Evolutionary conservation across 2,113 vertebrate genomes (phyloP).

Genomic region (Periophthalmus modestus): DNA sequence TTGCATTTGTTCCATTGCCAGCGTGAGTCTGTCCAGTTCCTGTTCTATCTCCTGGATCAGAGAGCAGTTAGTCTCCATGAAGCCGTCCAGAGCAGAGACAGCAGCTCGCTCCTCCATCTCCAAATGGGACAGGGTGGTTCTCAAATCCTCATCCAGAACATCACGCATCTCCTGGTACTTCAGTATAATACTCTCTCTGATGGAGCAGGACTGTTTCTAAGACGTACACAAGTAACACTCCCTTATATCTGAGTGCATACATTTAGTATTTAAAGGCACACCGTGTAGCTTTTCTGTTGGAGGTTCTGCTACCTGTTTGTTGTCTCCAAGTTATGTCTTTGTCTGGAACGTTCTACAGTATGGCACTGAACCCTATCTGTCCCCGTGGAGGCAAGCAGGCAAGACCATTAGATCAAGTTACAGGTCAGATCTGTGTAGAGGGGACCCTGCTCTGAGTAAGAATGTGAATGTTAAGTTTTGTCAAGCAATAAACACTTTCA

Average conservation of each 20-base stretch:
- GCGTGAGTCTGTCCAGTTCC: slow-evolving; percentile 63
- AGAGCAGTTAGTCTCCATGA: slow-evolving; percentile 72
- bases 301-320: no score
- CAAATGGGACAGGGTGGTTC: slow-evolving; percentile 71
- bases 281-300: no score
- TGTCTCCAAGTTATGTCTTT: no score
- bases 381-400: no score
- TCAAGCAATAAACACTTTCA: no score
- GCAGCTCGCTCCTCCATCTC: slow-evolving; percentile 76
- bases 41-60: slow-evolving; percentile 74
- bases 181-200: slow-evolving; percentile 66
- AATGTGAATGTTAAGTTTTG: no score
- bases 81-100: slow-evolving; percentile 61
- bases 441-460: no score
- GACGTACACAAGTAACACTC: slow-evolving; percentile 19
- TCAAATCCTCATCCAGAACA: slow-evolving; percentile 73
- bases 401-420: no score
- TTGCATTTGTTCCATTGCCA: slow-evolving; percentile 46
- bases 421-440: no score
- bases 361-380: no score
- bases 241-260: background rate
- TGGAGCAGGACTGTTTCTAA: slow-evolving; percentile 69
- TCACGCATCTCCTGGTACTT: slow-evolving; percentile 76
- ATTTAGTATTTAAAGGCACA: no score
- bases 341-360: no score